These are phyloP conservation scores for Mamestra configurata DNA, from an alignment of 1,140 invertebrate species.

Conservation along the genomic window DNA sequence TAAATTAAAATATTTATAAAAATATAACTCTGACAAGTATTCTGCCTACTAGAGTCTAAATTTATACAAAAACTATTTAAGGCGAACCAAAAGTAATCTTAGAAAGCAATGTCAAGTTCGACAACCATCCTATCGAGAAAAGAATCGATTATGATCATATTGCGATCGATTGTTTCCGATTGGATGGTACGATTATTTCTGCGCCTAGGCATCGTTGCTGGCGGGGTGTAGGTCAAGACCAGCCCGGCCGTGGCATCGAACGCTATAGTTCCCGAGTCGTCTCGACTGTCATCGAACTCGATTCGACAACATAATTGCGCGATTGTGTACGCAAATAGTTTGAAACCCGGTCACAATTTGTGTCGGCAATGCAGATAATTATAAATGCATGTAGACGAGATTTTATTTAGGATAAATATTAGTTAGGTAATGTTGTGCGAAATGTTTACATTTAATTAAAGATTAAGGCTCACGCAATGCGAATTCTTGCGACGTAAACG, in stretches of 20 bases:
- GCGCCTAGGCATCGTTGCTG: conserved; percentile 65
- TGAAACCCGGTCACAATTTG: not conserved
- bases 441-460: conserved; percentile 23
- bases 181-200: conserved; percentile 61
- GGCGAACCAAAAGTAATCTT: conserved; percentile 28
- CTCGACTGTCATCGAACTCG: conserved; percentile 74
- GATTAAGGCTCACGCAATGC: conserved; percentile 3
- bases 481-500: not conserved
- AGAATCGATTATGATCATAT: conserved; percentile 57
- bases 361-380: conserved; percentile 12
- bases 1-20: too few species aligned
- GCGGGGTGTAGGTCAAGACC: conserved; percentile 76
- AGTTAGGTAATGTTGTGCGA: conserved; percentile 17
- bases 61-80: not conserved
- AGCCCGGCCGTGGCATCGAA: conserved; percentile 78
- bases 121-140: conserved; percentile 20
- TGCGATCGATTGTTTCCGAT: conserved; percentile 63
- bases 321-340: conserved; percentile 23
- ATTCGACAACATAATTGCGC: conserved; percentile 53
- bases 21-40: too few species aligned
- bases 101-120: conserved; percentile 61
- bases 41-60: too few species aligned
- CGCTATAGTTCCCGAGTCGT: conserved; percentile 59
- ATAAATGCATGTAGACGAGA: conserved; percentile 17
- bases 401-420: conserved; percentile 11